Evolutionary conservation across 2,113 vertebrate genomes (phyloP), one percentile per base, ranked within the genome.

Genomic region (Phalacrocorax carbo): DNA sequence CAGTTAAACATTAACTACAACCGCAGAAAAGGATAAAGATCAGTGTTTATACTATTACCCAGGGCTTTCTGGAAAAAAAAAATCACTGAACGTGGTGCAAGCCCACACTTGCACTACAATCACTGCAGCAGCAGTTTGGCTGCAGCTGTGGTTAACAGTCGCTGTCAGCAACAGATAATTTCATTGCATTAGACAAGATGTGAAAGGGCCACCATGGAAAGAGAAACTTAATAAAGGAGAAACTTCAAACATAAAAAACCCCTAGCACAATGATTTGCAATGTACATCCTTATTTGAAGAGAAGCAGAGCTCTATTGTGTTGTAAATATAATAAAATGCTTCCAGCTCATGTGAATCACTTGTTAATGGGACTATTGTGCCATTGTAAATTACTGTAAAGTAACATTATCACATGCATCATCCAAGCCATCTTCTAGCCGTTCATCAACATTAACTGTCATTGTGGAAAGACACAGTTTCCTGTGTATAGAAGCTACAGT

Each of bases 251-350:
- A 70, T 36, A 77, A 71, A 66, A 88, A 42, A 26, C 25, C 32
- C 20, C 20, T 32, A 88, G 23, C 38, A 82, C 44, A 96, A 57
- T 46, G 17, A 64, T 71, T 79, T 88, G 68, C 46, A 90, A 68
- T 49, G 58, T 94, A 88, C 82, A 86, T 73, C 19, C 4, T 91
- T 85, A 80, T 93, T 73, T 86, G 79, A 96, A 91, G 79, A 94
- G 84, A 93, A 90, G 77, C 61, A 48, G 51, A 78, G 36, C 14
- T 85, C 81, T 78, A 84, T 94, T 96, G 69, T 94, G 69, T 65
- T 96, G 84, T 80, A 97, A 94, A 94, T 91, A 94, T 62, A 93
- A 93, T 71, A 96, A 93, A 97, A 94, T 70, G 64, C 44, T 82
- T 93, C 84, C 84, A 95, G 79, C 69, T 97, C 82, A 84, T 80